Conservation (phyloP, 2,888 invertebrate species). For the Hypercompe scribonia region DNA sequence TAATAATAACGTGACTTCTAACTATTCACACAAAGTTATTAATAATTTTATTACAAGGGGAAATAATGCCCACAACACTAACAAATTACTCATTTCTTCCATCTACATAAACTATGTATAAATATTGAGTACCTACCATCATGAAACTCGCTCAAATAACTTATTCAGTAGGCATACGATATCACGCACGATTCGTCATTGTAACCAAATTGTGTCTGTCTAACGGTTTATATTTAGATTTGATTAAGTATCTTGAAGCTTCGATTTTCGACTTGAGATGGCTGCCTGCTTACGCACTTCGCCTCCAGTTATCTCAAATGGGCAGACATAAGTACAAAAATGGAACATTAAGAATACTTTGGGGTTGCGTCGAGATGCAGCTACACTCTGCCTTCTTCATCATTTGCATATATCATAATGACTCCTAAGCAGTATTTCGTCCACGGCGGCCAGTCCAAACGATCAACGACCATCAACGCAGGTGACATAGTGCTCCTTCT, state of each 20-base stretch:
- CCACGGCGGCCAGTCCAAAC: no score
- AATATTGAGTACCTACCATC: not conserved
- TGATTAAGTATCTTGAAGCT: conserved; percentile 12
- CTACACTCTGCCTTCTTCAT: no score
- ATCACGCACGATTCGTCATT: conserved; percentile 13
- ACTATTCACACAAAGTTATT: not conserved
- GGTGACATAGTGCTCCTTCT: no score
- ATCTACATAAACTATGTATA: not conserved
- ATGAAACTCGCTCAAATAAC: not conserved
- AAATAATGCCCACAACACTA: not conserved
- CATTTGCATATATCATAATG: no score
- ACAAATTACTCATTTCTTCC: not conserved
- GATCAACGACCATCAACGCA: no score
- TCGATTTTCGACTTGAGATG: conserved; percentile 4
- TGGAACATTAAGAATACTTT: not conserved
- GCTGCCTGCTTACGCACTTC: not conserved
- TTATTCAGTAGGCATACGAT: conserved; percentile 15
- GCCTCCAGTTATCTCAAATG: not conserved
- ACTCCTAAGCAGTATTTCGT: no score
- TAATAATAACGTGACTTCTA: not conserved
- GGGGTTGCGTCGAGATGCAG: no score
- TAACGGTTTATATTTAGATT: conserved; percentile 7
- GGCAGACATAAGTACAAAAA: not conserved
- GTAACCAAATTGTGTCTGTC: conserved; percentile 5
- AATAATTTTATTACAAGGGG: not conserved